Evolutionary conservation across 2,888 invertebrate genomes (phyloP).

Genomic region (Himalopsyche anomala): DNA sequence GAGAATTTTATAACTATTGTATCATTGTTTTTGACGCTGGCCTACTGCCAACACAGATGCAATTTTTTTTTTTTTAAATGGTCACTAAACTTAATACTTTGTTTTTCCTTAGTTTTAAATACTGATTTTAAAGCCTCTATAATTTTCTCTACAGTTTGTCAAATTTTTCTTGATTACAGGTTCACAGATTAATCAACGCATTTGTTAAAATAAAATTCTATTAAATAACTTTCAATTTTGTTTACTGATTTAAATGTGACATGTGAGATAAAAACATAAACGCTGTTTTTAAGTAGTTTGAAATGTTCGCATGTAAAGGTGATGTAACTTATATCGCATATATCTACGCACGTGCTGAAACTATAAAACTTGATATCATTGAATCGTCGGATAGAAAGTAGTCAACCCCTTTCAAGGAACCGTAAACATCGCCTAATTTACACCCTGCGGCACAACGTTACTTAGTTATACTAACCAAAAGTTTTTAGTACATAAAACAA

Average conservation of each 20-base stretch:
- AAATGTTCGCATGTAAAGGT: constrained; percentile 7
- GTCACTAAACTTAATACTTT: no score
- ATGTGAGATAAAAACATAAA: neutral
- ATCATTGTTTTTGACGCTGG: no score
- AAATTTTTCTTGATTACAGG: no score
- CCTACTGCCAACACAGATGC: no score
- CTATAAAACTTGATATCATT: constrained; percentile 37
- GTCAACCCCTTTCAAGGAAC: constrained; percentile 44
- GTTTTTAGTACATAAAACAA: constrained; percentile 23
- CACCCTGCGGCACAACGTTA: constrained; percentile 32
- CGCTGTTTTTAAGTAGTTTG: neutral
- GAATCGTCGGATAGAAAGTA: constrained; percentile 24
- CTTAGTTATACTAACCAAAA: constrained; percentile 33
- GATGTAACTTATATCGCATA: constrained; percentile 12
- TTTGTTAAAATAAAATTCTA: no score
- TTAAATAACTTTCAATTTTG: neutral
- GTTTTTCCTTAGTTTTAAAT: no score
- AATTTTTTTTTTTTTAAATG: no score
- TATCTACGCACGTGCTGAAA: constrained; percentile 38
- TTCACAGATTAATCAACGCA: no score
- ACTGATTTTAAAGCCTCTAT: no score
- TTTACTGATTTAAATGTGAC: neutral
- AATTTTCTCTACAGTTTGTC: no score
- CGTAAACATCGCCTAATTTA: constrained; percentile 43
- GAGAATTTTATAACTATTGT: no score